These are phyloP conservation scores for Drosophila nigromelanica DNA, from an alignment of 1,140 invertebrate genomes.

Conservation along the genomic window DNA sequence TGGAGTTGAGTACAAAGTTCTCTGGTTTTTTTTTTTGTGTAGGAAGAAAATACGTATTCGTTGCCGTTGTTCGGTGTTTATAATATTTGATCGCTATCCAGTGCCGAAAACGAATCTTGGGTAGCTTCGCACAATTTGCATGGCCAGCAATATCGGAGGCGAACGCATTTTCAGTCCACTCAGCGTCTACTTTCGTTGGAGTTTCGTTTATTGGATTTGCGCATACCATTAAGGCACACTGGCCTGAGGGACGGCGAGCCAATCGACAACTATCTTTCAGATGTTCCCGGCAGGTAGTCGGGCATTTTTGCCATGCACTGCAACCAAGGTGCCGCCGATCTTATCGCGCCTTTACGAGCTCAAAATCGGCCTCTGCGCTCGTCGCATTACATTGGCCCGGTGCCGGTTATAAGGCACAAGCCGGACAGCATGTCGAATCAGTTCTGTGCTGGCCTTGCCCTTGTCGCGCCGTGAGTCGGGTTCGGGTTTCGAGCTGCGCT, in stretches of 20 bases:
- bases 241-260: constrained; percentile 17
- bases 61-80: background rate
- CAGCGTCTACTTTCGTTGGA: constrained; percentile 49
- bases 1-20: too few species aligned
- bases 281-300: constrained; percentile 28
- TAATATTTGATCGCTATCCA: constrained; percentile 9
- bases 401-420: constrained; percentile 61
- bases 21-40: too few species aligned
- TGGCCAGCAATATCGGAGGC: constrained; percentile 50
- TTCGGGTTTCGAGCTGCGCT: background rate
- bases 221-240: constrained; percentile 49
- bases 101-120: constrained; percentile 17
- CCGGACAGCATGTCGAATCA: constrained; percentile 59
- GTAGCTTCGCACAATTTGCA: constrained; percentile 46
- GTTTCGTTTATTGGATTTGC: constrained; percentile 39
- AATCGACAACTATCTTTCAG: constrained; percentile 8
- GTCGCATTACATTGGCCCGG: constrained; percentile 33
- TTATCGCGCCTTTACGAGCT: constrained; percentile 37
- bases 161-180: constrained; percentile 59
- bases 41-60: constrained; percentile 10
- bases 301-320: constrained; percentile 28
- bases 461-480: constrained; percentile 45
- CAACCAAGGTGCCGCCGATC: constrained; percentile 34
- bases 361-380: constrained; percentile 25
- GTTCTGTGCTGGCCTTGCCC: constrained; percentile 60